phyloP scores from a whole-genome alignment of 2,113 vertebrate species.

The Sitta europaea region DNA sequence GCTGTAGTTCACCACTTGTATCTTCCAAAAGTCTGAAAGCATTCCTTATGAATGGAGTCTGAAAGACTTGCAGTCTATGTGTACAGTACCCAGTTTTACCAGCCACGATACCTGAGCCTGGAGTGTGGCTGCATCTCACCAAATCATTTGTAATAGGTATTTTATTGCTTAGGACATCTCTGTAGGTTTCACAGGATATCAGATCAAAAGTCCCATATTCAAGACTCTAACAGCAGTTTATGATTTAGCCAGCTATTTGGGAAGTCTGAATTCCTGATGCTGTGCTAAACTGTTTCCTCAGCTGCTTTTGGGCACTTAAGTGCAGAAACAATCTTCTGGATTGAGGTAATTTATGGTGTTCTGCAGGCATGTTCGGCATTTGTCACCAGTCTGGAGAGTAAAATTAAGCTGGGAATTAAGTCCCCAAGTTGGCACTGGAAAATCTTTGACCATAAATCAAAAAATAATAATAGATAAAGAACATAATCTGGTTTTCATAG shows the following conservation, averaged over 20 bases:
- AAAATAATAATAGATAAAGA: not conserved
- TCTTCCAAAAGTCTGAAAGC: not conserved
- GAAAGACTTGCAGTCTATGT: not conserved
- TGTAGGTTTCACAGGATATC: not conserved
- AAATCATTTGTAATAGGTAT: not conserved
- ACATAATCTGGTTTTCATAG: not conserved
- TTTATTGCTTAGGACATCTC: not conserved
- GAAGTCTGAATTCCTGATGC: not conserved
- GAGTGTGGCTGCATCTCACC: not conserved
- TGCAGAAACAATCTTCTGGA: not conserved
- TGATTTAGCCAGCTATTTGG: not conserved
- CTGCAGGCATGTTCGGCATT: not conserved
- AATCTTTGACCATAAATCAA: not conserved
- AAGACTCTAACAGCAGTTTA: not conserved
- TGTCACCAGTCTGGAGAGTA: not conserved
- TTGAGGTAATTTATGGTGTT: not conserved
- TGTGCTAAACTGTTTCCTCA: not conserved
- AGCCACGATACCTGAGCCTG: not conserved
- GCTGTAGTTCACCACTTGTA: not conserved
- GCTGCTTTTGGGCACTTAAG: not conserved
- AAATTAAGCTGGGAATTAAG: not conserved
- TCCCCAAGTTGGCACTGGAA: not conserved
- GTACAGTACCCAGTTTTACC: not conserved
- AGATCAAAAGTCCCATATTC: not conserved
- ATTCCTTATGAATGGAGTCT: not conserved